Base-by-base conservation (phyloP, 1,140 invertebrate genomes). In the Neoseiulus cucumeris region DNA sequence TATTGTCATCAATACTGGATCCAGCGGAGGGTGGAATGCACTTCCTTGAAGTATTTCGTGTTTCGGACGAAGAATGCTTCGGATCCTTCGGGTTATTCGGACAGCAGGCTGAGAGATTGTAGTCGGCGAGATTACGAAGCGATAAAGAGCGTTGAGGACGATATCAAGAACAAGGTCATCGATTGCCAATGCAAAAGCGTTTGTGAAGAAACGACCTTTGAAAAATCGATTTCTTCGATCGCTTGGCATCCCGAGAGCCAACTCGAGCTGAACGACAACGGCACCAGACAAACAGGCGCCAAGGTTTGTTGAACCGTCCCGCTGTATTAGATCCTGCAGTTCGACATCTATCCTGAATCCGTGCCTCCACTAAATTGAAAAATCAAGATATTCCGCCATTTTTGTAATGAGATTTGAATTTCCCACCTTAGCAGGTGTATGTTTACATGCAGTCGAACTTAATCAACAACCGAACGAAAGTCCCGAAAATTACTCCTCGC, bases 381-480 rank as follows among this genome's bases (percentile, higher is more conserved):
- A 47, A 47, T 47, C 45, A 47, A 18, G 28, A 47, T 25, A 47
- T 7, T 14, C 14, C 18, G 45, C 45, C 14, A 12, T 47, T 4
- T 47, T 39, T 39, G 4, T 39, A 39, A 39, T 39, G 4, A 39
- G 33, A 39, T 9, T 39, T 39, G 33, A 6, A 6, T 4, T 39
- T 39, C 33, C 33, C 4, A 4, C 33, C 33, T 9, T 59, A 14
- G 5, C 51, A 59, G 51, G 51, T 59, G 1, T 59, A 59, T 33
- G 51, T 59, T 12, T 59, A 59, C 33, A 59, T 59, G 51, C 25
- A 59, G 22, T 59, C 51, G 9, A 59, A 59, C 22, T 20, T 59
- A 25, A 59, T 59, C 4, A 59, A 59, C 22, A 59, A 59, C 22
- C 51, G 51, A 14, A 59, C 51, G 25, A 59, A 59, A 33, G 51